A percentile compares a stretch with the other conserved stretches of the same genome.
Evolutionary conservation across 2,113 vertebrate species (phyloP).

Genomic region (Puntigrus tetrazona): DNA sequence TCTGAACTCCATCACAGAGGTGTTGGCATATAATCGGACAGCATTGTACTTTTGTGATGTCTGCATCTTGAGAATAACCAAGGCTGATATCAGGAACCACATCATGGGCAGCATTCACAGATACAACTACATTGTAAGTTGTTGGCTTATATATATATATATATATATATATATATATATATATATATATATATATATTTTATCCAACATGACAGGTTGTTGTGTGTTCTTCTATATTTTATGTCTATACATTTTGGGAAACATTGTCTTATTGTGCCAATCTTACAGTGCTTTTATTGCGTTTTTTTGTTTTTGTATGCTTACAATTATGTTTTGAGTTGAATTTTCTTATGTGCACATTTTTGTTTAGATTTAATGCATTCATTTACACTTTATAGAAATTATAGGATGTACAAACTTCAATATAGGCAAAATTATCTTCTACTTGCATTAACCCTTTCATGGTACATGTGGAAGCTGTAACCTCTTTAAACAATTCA

Average conservation of each 20-base stretch:
- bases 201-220: not conserved
- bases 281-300: not conserved
- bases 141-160: not conserved
- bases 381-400: not conserved
- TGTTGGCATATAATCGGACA: conserved; percentile 48
- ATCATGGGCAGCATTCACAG: conserved; percentile 72
- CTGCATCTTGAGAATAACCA: conserved; percentile 63
- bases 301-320: not conserved
- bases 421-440: not conserved
- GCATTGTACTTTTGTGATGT: conserved; percentile 67
- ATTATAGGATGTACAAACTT: not conserved
- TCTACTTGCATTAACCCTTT: not conserved
- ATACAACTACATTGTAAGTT: conserved; percentile 72
- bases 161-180: too few relatives aligned
- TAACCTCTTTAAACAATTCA: not conserved
- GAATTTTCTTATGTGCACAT: not conserved
- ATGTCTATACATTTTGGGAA: too few relatives aligned
- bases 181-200: too few relatives aligned
- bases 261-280: too few relatives aligned
- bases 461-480: not conserved
- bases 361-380: not conserved
- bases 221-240: not conserved
- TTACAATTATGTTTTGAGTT: not conserved
- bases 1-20: conserved; percentile 65
- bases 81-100: conserved; percentile 69